Base-by-base conservation (phyloP, 2,113 vertebrate species). In the Callopanchax toddi region DNA sequence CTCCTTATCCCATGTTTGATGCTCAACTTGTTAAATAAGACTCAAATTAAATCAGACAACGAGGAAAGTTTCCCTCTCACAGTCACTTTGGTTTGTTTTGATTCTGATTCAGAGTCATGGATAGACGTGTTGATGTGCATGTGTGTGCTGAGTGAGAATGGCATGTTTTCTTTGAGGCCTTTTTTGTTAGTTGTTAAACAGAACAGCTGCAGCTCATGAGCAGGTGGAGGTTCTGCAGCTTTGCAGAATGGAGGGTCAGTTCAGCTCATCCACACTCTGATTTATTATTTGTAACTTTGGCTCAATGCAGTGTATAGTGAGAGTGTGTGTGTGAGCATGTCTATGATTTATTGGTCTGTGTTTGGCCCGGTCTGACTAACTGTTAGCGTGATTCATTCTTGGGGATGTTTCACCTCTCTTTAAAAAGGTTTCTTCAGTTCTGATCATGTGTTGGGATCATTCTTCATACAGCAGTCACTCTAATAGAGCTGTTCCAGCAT, bases 41-140 rank as follows among this genome's bases (percentile, higher is more conserved):
- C 85, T 84, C 84, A 91, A 93, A 93, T 93, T 91, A 92, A 92
- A 89, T 89, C 81, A 91, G 92, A 92, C 92, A 91, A 91, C 87
- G 73, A 88, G 83, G 77, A 90, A 91, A 92, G 82, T 89, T 89
- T 84, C 78, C 73, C 75, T 26, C 73, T 78, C 78, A 68, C 67
- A 84, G 77, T 59, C 81, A 68, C 82, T 87, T 89, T 89, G 77
- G 86, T 87, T 90, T 88, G 81, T 86, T 85, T 60, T 86, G 84
- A 90, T 87, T 88, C 79, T 90, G 88, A 89, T 89, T 85, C 86
- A 67, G 77, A 83, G 79, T 68, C 78, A 65, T 52, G 54, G 73
- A 75, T 71, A 65, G 71, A 48, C 32, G 50, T 61, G 57, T 53
- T 61, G n/a, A 17, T 55, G 18, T 63, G 39, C 48, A n/a, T n/a